phyloP scores from a whole-genome alignment of 2,797 vertebrate species.

The Tenualosa ilisha region DNA sequence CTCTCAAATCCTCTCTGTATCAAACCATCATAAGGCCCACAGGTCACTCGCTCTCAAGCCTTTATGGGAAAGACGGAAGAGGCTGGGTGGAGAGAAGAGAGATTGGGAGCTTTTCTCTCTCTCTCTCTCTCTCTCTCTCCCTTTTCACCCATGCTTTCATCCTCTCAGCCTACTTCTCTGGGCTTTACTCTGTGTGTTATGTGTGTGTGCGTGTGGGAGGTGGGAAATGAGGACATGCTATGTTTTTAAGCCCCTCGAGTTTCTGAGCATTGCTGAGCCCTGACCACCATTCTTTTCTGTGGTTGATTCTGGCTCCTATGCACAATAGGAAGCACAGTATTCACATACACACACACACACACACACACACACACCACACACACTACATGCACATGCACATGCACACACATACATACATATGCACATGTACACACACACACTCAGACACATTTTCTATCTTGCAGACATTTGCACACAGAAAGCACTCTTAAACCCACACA shows the following conservation, averaged over 20 bases:
- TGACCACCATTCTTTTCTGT: constrained; percentile 14
- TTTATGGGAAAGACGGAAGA: not conserved
- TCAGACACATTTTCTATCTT: no score
- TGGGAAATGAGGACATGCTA: constrained; percentile 34
- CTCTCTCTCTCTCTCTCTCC: not conserved
- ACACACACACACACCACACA: not conserved
- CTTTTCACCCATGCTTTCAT: constrained; percentile 32
- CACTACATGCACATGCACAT: not conserved
- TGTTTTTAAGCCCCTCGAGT: not conserved
- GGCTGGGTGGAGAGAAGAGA: not conserved
- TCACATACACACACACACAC: not conserved
- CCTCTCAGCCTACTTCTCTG: constrained; percentile 36
- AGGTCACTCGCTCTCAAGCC: not conserved
- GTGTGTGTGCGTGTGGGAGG: constrained; percentile 5
- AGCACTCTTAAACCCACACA: no score
- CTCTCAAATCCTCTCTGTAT: not conserved
- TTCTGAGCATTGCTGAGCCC: constrained; percentile 28
- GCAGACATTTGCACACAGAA: no score
- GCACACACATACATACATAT: not conserved
- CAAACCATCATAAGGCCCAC: not conserved
- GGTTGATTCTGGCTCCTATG: not conserved
- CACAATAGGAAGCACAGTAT: not conserved
- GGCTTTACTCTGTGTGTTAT: not conserved
- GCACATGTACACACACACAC: not conserved
- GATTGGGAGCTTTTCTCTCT: not conserved